Conservation (phyloP, 2,888 invertebrate genomes). For the Philonicus albiceps region DNA sequence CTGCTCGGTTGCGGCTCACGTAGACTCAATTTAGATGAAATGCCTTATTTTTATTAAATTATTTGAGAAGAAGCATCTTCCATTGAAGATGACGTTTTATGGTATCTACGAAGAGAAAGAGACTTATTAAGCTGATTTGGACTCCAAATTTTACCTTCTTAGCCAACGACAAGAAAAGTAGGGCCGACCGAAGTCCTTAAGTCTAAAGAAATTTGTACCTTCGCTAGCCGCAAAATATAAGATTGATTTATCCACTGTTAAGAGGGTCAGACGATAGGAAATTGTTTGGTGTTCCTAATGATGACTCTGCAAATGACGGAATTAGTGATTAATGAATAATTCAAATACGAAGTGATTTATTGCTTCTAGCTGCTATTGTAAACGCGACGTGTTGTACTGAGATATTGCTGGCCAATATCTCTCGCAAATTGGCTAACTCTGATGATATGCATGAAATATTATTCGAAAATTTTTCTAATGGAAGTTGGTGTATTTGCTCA, state of each 20-base stretch:
- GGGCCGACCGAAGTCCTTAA: background rate
- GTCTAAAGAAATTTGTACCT: constrained; percentile 6
- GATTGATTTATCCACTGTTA: constrained; percentile 23
- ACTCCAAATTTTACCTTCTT: background rate
- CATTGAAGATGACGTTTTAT: background rate
- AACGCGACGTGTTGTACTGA: background rate
- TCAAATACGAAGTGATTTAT: constrained; percentile 43
- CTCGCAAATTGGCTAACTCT: background rate
- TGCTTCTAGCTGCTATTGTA: constrained; percentile 12
- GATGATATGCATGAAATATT: background rate
- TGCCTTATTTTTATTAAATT: background rate
- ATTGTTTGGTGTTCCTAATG: constrained; percentile 43
- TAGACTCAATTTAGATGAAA: background rate
- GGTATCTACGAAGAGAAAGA: background rate
- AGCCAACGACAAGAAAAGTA: background rate
- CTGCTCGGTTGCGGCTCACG: background rate
- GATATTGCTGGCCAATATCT: background rate
- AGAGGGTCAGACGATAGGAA: background rate
- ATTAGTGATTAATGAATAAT: constrained; percentile 44
- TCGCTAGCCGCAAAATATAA: constrained; percentile 8
- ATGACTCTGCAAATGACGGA: constrained; percentile 44
- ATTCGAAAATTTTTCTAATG: background rate
- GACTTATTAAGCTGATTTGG: background rate
- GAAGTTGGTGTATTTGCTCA: background rate
- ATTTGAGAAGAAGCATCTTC: background rate